A percentile compares a stretch with the other conserved stretches of the same genome.
phyloP scores from a whole-genome alignment of 2,888 invertebrate species.

The Lasioglossum figueresi region DNA sequence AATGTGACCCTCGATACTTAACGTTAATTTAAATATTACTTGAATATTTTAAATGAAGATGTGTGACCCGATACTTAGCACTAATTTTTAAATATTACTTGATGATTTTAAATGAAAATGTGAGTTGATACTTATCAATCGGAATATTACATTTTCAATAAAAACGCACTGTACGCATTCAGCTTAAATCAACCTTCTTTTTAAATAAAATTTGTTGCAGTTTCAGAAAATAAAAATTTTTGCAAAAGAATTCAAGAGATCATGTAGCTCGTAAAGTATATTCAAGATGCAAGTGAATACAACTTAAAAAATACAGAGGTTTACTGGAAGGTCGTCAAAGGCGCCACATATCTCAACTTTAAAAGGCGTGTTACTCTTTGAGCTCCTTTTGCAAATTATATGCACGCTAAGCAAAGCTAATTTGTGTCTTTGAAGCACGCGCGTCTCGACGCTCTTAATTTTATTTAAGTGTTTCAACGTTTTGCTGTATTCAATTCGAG shows the following conservation, averaged over 20 bases:
- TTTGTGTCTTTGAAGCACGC: conserved; percentile 39
- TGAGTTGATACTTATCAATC: no score
- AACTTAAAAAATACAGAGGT: background rate
- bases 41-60: background rate
- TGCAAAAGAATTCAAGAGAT: background rate
- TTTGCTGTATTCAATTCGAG: background rate
- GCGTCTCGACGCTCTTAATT: conserved; percentile 14
- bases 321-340: background rate
- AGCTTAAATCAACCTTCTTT: no score
- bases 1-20: background rate
- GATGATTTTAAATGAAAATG: background rate
- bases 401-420: conserved; percentile 38
- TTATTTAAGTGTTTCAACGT: conserved; percentile 14
- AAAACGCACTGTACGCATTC: no score
- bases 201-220: background rate
- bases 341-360: conserved; percentile 13
- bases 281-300: background rate
- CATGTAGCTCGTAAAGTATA: background rate
- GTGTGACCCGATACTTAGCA: no score
- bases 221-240: background rate
- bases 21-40: no score
- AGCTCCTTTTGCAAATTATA: conserved; percentile 9
- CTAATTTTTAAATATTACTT: no score
- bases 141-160: no score
- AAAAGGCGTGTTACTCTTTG: conserved; percentile 19